Evolutionary conservation across 92 coral and sea anemone species (phyloP).

Genomic region (Epizoanthus scotinus): DNA sequence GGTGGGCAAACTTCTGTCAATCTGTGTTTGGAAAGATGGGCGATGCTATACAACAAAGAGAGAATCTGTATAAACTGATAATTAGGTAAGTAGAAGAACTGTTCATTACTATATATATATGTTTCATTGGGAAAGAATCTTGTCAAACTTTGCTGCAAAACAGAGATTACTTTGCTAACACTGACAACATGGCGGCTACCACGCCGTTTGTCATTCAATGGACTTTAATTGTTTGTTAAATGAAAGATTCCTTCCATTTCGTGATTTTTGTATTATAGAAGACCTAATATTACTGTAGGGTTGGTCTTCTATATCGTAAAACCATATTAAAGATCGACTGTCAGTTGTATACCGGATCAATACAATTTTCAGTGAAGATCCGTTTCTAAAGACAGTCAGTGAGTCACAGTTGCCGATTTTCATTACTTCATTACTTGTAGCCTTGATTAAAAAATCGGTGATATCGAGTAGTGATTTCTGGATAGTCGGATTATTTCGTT

Average conservation of each 20-base stretch:
- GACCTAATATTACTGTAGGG: no score
- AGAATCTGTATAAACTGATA: constrained; percentile 89
- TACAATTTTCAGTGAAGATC: no score
- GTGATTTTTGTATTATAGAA: background rate
- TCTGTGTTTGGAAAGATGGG: constrained; percentile 59
- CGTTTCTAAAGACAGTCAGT: no score
- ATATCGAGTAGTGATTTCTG: no score
- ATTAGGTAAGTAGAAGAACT: constrained; percentile 67
- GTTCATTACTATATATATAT: background rate
- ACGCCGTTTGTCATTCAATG: constrained; percentile 22
- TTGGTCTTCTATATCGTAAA: no score
- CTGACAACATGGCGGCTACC: constrained; percentile 32
- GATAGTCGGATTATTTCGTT: no score
- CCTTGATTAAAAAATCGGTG: no score
- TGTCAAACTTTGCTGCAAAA: background rate
- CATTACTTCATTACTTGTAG: no score
- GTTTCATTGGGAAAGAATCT: background rate
- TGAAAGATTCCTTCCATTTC: background rate
- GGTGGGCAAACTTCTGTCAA: no score
- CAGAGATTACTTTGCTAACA: background rate
- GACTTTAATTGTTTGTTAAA: background rate
- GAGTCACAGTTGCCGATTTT: no score
- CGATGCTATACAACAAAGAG: constrained; percentile 84
- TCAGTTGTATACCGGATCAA: no score
- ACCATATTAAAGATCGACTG: no score